Evolutionary conservation across 2,888 invertebrate species (phyloP).

Genomic region (Sialis fuliginosa): DNA sequence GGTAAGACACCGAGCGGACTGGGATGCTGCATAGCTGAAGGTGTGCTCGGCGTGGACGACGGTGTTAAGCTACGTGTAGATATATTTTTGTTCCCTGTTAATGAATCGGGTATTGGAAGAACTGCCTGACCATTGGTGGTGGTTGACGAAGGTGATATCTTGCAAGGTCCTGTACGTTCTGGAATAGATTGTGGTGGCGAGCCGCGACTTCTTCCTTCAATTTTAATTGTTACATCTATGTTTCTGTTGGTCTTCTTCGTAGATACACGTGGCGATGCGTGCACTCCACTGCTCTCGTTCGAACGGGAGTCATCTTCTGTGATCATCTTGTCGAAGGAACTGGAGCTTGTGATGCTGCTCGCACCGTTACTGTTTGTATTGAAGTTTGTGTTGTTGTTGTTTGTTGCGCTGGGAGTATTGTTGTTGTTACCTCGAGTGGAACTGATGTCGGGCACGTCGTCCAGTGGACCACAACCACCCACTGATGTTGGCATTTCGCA

Average conservation of each 20-base stretch:
- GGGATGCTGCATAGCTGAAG: slow-evolving; percentile 39
- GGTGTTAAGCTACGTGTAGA: slow-evolving; percentile 45
- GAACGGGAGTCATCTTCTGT: slow-evolving; percentile 61
- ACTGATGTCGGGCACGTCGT: slow-evolving; percentile 50
- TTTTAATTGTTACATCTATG: slow-evolving; percentile 25
- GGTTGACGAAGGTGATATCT: slow-evolving; percentile 25
- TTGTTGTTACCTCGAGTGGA: slow-evolving; percentile 56
- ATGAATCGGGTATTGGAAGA: slow-evolving; percentile 31
- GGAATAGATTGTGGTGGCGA: slow-evolving; percentile 32
- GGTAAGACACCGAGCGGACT: slow-evolving; percentile 36
- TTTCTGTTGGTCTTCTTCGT: slow-evolving; percentile 25
- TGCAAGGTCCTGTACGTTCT: slow-evolving; percentile 31
- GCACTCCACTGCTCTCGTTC: slow-evolving; percentile 41
- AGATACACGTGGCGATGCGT: slow-evolving; percentile 31
- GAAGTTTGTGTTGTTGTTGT: slow-evolving; percentile 47
- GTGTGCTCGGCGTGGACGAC: slow-evolving; percentile 43
- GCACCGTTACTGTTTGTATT: slow-evolving; percentile 61
- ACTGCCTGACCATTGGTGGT: slow-evolving; percentile 18
- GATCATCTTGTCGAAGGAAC: slow-evolving; percentile 53
- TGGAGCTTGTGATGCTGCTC: slow-evolving; percentile 45
- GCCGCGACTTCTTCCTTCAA: slow-evolving; percentile 30
- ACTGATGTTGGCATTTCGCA: slow-evolving; percentile 51
- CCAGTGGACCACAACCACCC: slow-evolving; percentile 40
- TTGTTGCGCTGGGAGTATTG: slow-evolving; percentile 64
- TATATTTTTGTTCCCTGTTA: slow-evolving; percentile 28